These are phyloP conservation scores for Drosophila guanche DNA, from an alignment of 1,140 invertebrate species.

Conservation along the genomic window DNA sequence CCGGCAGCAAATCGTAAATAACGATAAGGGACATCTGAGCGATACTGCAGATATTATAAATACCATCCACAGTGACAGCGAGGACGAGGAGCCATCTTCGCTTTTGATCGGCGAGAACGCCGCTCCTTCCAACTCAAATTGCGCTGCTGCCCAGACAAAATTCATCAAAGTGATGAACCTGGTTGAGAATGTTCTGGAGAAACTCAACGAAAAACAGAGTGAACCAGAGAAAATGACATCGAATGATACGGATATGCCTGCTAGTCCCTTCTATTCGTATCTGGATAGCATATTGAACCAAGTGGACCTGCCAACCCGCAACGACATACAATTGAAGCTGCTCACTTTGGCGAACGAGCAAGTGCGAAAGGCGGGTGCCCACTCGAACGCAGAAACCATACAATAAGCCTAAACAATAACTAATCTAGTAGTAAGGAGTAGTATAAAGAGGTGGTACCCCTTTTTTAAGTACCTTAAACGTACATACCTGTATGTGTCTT, in stretches of 20 bases:
- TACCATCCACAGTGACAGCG: background rate
- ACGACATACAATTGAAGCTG: conserved; percentile 32
- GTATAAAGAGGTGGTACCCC: background rate
- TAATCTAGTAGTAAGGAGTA: conserved; percentile 2
- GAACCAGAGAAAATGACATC: too few species aligned
- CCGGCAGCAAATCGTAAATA: too few species aligned
- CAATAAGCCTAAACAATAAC: background rate
- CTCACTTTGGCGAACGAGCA: conserved; percentile 24
- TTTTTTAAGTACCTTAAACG: too few species aligned
- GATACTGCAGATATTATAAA: too few species aligned
- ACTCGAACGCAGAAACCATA: too few species aligned
- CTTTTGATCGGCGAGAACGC: too few species aligned
- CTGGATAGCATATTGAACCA: conserved; percentile 33
- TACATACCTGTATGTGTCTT: conserved; percentile 96
- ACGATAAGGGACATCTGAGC: too few species aligned
- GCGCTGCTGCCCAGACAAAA: background rate
- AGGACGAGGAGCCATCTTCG: too few species aligned
- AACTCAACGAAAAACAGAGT: background rate
- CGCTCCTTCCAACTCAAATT: too few species aligned
- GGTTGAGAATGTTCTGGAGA: conserved; percentile 25
- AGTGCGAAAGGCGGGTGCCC: conserved; percentile 1
- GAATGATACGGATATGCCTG: too few species aligned
- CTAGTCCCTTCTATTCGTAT: conserved; percentile 40
- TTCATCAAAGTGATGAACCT: conserved; percentile 27
- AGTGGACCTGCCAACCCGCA: conserved; percentile 18